Evolutionary conservation across 2,113 vertebrate species (phyloP).

Genomic region (Lamprotornis superbus): DNA sequence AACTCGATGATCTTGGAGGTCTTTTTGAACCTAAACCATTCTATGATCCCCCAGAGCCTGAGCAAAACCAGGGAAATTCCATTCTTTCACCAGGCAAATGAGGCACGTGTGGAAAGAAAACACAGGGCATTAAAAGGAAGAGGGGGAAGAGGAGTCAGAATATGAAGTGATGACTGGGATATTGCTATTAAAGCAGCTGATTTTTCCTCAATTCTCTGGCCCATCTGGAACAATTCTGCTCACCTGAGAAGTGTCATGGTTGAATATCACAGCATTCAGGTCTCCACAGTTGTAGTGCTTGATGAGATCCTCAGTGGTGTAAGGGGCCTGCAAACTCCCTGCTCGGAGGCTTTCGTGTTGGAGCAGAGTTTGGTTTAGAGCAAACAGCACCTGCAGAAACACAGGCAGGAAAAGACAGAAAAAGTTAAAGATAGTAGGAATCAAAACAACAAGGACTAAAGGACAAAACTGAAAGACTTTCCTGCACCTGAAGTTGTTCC

Average conservation of each 20-base stretch:
- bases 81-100: neutral
- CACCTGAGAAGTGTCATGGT: conserved; percentile 89
- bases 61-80: neutral
- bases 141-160: neutral
- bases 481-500: neutral
- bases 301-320: conserved; percentile 88
- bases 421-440: neutral
- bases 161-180: neutral
- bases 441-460: neutral
- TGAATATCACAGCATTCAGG: conserved; percentile 87
- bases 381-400: conserved; percentile 83
- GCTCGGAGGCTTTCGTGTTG: conserved; percentile 86
- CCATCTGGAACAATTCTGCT: neutral
- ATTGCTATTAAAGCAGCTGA: neutral
- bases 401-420: neutral
- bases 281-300: conserved; percentile 90
- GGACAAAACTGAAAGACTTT: neutral
- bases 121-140: neutral
- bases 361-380: conserved; percentile 86
- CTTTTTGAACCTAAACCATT: neutral
- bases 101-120: neutral
- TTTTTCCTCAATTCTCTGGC: neutral
- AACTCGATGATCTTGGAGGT: neutral
- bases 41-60: neutral
- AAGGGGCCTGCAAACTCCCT: conserved; percentile 81